Percentiles rank a stretch among this genome's conserved stretches.
Evolutionary conservation across 2,797 vertebrate genomes (phyloP).

Genomic region (Hippopotamyrus pictus): DNA sequence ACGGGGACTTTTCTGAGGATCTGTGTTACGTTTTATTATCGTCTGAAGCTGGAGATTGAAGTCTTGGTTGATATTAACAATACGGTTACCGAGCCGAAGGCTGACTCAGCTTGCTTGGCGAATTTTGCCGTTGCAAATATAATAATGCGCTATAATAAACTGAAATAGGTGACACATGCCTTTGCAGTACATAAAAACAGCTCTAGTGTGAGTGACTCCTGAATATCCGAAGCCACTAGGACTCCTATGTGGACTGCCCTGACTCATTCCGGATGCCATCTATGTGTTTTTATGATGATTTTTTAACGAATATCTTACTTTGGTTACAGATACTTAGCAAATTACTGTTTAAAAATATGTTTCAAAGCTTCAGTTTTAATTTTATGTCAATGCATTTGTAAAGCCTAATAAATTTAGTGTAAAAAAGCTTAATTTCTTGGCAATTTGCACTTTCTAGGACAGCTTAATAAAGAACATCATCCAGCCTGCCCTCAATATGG

Average conservation of each 20-base stretch:
- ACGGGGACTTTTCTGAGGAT: neutral
- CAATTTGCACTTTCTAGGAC: neutral
- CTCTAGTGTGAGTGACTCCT: neutral
- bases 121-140: neutral
- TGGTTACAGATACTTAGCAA: neutral
- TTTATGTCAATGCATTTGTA: neutral
- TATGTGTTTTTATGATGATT: neutral
- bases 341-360: neutral
- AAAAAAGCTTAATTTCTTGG: neutral
- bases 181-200: neutral
- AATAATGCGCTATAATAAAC: neutral
- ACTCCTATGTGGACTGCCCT: neutral
- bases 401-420: neutral
- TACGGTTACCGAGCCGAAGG: neutral
- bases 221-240: neutral
- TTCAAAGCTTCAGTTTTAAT: neutral
- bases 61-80: neutral
- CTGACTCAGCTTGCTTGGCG: neutral
- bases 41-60: slow-evolving; percentile 3
- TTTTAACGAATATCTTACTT: neutral
- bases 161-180: slow-evolving; percentile 45
- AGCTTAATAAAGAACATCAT: neutral
- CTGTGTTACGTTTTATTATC: neutral
- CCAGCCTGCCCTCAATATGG: neutral
- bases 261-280: neutral